Percentiles rank a stretch among this genome's conserved stretches.
phyloP scores from a whole-genome alignment of 2,888 invertebrate genomes.

The Noctua fimbriata region DNA sequence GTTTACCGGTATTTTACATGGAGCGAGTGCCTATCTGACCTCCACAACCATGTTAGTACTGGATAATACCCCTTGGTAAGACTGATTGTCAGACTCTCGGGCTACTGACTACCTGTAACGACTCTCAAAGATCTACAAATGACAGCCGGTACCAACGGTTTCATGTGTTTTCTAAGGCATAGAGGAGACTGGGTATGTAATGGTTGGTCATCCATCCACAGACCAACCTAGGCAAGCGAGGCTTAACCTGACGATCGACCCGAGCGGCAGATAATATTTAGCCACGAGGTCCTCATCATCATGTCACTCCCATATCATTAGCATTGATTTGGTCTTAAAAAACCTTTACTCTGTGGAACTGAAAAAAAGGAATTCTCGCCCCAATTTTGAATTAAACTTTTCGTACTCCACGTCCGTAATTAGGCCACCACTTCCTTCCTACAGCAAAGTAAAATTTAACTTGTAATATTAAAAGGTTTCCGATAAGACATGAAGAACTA shows the following conservation, averaged over 20 bases:
- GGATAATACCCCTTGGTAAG: too few relatives aligned
- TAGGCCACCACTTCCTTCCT: constrained; percentile 44
- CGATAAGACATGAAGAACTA: constrained; percentile 38
- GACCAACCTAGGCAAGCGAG: neutral
- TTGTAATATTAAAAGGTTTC: constrained; percentile 54
- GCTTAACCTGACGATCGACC: neutral
- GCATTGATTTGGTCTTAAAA: neutral
- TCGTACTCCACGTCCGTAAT: constrained; percentile 29
- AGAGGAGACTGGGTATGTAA: neutral
- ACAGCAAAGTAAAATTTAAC: constrained; percentile 32
- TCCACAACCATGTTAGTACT: too few relatives aligned
- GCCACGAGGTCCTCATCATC: neutral
- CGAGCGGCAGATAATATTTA: neutral
- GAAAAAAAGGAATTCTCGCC: neutral
- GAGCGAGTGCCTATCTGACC: too few relatives aligned
- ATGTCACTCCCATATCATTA: neutral
- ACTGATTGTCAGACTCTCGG: too few relatives aligned
- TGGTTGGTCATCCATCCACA: neutral
- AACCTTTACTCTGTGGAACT: neutral
- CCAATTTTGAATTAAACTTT: constrained; percentile 37
- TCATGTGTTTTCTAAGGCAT: neutral
- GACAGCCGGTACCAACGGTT: neutral
- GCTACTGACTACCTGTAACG: neutral
- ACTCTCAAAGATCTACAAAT: neutral
- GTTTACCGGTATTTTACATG: too few relatives aligned